Percentiles rank a stretch among this genome's conserved stretches.
Evolutionary conservation across 2,797 vertebrate species (phyloP).

Genomic region (Spheniscus humboldti): DNA sequence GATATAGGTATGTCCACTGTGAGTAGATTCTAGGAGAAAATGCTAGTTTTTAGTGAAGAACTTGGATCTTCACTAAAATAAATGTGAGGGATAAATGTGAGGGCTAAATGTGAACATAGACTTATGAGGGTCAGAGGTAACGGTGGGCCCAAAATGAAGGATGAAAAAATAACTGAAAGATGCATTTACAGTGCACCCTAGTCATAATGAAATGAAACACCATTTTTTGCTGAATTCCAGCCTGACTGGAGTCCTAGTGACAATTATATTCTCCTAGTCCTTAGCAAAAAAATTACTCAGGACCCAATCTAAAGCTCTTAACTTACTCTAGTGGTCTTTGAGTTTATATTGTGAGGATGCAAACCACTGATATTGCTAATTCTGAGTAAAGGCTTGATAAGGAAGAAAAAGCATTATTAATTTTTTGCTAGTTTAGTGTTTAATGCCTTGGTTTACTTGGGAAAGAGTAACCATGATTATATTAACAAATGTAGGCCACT

Average conservation of each 20-base stretch:
- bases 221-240: neutral
- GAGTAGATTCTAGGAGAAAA: neutral
- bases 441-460: slow-evolving; percentile 1
- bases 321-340: neutral
- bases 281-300: neutral
- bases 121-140: neutral
- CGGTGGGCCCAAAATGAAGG: neutral
- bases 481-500: slow-evolving; percentile 35
- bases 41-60: neutral
- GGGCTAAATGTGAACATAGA: neutral
- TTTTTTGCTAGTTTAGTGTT: neutral
- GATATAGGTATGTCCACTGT: neutral
- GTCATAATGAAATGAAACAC: neutral
- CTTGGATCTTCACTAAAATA: neutral
- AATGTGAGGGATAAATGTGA: neutral
- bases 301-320: neutral
- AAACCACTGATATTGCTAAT: neutral
- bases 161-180: neutral
- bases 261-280: neutral
- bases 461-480: neutral
- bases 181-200: neutral
- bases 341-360: neutral
- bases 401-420: neutral
- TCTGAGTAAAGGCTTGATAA: neutral
- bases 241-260: neutral